A percentile compares a stretch with the other conserved stretches of the same genome.
Evolutionary conservation across 2,797 vertebrate genomes (phyloP).

Genomic region (Anguilla megastoma): DNA sequence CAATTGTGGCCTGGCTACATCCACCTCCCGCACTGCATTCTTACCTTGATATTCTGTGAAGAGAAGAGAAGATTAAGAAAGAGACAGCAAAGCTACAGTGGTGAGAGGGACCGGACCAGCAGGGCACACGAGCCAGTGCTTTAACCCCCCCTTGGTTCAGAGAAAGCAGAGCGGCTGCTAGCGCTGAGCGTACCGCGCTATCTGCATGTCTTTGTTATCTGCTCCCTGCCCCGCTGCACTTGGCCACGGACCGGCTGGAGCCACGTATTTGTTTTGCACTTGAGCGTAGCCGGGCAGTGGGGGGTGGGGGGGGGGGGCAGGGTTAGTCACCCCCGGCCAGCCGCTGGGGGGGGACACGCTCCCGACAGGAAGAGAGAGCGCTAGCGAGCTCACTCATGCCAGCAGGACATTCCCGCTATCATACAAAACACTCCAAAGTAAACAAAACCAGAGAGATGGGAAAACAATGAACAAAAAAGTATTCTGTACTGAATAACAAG

Average conservation of each 20-base stretch:
- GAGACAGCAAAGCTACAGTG: background rate
- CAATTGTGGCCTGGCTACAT: background rate
- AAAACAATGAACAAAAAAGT: background rate
- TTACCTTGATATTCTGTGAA: background rate
- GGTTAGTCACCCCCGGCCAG: slow-evolving; percentile 35
- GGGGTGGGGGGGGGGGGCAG: slow-evolving; percentile 46
- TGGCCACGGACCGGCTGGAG: slow-evolving; percentile 67
- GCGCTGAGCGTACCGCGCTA: background rate
- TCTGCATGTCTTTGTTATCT: slow-evolving; percentile 35
- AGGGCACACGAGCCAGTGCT: background rate
- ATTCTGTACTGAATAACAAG: background rate
- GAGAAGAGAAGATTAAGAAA: background rate
- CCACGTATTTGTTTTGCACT: slow-evolving; percentile 69
- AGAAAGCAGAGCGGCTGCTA: background rate
- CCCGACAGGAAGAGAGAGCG: background rate
- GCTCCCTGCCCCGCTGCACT: slow-evolving; percentile 49
- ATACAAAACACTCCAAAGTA: background rate
- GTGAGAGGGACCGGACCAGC: background rate
- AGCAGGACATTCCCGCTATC: background rate
- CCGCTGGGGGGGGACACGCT: background rate
- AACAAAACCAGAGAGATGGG: background rate
- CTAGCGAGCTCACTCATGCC: background rate
- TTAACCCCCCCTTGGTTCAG: background rate
- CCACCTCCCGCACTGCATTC: background rate
- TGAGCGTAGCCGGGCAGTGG: slow-evolving; percentile 57